Base-by-base conservation (phyloP, 2,888 invertebrate genomes). In the Mactromeris polynyma region DNA sequence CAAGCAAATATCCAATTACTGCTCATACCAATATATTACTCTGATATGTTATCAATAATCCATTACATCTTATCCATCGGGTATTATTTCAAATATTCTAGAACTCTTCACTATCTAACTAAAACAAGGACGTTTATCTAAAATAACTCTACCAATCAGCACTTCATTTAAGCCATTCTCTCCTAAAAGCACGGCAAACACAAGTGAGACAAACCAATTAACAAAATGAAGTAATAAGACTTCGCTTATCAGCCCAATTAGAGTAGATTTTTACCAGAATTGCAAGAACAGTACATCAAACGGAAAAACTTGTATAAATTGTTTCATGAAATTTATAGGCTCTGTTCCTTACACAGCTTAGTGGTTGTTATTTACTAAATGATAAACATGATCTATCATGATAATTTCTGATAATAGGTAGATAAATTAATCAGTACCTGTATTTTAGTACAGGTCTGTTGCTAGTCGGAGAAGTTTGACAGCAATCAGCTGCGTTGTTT, bases 341-440 rank as follows among this genome's bases (percentile, higher is more conserved):
- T 69, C 40, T 83, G 83, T 73, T 46, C n/a, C 26, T 26, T 33
- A 0, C 42, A 69, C 73, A 73, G 14, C 38, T 40, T 46, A 17
- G 73, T 33, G 73, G 73, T 73, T 73, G 73, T 7, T 85, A 79
- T 85, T 85, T 78, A 79, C 58, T 51, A 79, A 85, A 85, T 85
- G 84, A 85, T 85, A 85, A 85, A 46, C 31, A 33, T 85, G 84
- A 54, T 51, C 54, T 85, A 79, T 85, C 84, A 79, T 85, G 84
- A 85, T 85, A 84, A 73, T 83, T 69, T 69, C n/a, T 38, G 79
- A 83, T 83, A 83, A 83, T 73, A 36, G 42, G 31, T 33, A 58
- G 83, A 83, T 83, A 83, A 83, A 31, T 46, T 83, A 73, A 83
- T 83, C 83, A 31, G 40, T 73, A 83, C 46, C 73, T 83, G 83